A percentile compares a stretch with the other conserved stretches of the same genome.
phyloP scores from a whole-genome alignment of 2,113 vertebrate genomes.

The Choloepus hoffmanni region DNA sequence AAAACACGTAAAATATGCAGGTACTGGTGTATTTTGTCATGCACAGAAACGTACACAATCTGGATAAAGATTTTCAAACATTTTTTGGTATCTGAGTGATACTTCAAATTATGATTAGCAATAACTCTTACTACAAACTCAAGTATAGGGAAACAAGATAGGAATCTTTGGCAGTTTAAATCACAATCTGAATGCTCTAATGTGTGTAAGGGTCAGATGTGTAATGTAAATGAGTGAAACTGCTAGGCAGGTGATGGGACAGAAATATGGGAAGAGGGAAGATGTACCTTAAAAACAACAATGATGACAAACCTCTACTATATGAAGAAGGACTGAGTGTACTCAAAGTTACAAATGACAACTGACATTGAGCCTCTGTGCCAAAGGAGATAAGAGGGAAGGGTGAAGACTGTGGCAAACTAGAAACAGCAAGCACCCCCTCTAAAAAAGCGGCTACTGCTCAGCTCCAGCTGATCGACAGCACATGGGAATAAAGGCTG shows the following conservation, averaged over 20 bases:
- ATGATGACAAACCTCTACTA: too few relatives aligned
- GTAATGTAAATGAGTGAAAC: fast-evolving
- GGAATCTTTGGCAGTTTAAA: background rate
- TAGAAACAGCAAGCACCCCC: background rate
- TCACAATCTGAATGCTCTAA: fast-evolving
- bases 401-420: background rate
- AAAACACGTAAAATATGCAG: background rate
- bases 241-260: background rate
- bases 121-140: background rate
- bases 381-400: background rate
- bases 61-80: fast-evolving
- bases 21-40: fast-evolving
- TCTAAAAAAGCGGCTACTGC: background rate
- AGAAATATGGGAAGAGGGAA: background rate
- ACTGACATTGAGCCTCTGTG: too few relatives aligned
- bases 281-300: background rate
- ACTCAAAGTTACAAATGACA: too few relatives aligned
- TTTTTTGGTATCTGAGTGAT: background rate
- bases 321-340: fast-evolving
- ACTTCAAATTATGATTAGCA: background rate
- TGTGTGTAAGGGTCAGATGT: background rate
- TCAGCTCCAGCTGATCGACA: background rate
- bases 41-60: too few relatives aligned
- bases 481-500: background rate
- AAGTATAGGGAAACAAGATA: background rate